phyloP scores from a whole-genome alignment of 2,888 invertebrate species.

The Alloplasta piceator region DNA sequence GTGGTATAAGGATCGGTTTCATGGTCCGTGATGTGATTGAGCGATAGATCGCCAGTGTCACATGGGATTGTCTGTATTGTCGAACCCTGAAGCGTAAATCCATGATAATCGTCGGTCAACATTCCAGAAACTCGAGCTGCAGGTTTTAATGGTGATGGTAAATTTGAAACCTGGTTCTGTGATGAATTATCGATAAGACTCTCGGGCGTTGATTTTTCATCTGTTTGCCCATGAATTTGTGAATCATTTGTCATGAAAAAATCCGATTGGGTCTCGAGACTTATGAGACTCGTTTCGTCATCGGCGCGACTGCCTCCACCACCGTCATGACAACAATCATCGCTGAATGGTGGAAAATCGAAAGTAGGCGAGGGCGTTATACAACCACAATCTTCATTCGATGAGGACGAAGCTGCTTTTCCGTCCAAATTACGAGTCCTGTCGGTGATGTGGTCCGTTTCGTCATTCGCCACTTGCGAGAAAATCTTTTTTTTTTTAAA shows the following conservation, averaged over 20 bases:
- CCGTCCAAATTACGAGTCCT: slow-evolving; percentile 51
- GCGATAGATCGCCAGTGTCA: slow-evolving; percentile 85
- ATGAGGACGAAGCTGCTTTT: slow-evolving; percentile 60
- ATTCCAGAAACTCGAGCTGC: slow-evolving; percentile 78
- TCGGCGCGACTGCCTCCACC: slow-evolving; percentile 74
- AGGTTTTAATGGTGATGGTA: slow-evolving; percentile 81
- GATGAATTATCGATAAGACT: slow-evolving; percentile 75
- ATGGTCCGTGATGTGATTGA: slow-evolving; percentile 71
- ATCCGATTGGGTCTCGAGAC: slow-evolving; percentile 79
- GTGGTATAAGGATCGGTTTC: slow-evolving; percentile 74
- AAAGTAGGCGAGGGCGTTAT: slow-evolving; percentile 81
- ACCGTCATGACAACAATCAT: slow-evolving; percentile 77
- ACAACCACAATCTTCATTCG: slow-evolving; percentile 77
- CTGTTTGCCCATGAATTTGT: slow-evolving; percentile 59
- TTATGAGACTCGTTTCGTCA: slow-evolving; percentile 81
- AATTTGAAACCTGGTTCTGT: slow-evolving; percentile 72
- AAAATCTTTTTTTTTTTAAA: slow-evolving; percentile 71
- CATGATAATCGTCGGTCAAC: slow-evolving; percentile 85
- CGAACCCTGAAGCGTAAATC: slow-evolving; percentile 86
- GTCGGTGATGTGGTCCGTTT: slow-evolving; percentile 54
- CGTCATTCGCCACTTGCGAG: slow-evolving; percentile 71
- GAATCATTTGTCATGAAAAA: slow-evolving; percentile 71
- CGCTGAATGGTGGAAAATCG: slow-evolving; percentile 80
- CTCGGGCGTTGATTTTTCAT: slow-evolving; percentile 71
- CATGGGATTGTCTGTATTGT: slow-evolving; percentile 88